Base-by-base conservation (phyloP, 2,113 vertebrate genomes). In the Bubo scandiacus region DNA sequence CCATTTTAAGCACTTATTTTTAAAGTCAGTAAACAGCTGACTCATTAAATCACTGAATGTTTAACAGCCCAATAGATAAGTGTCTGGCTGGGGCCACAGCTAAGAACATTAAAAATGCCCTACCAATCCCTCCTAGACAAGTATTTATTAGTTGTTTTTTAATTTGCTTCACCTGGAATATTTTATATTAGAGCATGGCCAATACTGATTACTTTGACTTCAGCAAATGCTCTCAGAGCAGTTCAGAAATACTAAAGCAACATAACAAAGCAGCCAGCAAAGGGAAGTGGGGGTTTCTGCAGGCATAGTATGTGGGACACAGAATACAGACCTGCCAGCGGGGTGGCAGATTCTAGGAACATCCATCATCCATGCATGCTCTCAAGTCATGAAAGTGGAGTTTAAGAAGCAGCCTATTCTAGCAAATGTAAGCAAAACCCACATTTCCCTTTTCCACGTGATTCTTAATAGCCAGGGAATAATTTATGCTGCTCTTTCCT, bases 361-460 rank as follows among this genome's bases (percentile, higher is more conserved):
- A 34, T 4, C 22, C 20, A n/a, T 12, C 61, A 73, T 15, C 22
- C 5, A 4, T 3, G 4, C 17, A 5, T 2, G 17, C 30, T 63
- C n/a, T 30, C 0, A 0, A 73, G 43, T 57, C 32, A 59, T 4
- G 14, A 7, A 68, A 68, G 25, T 1, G 9, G 42, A 71, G 18
- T 57, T 65, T 43, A 38, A 47, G 88, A 67, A 67, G 21, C 27
- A 83, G 65, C 15, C 16, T 47, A 2, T 54, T 47, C 55, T 17
- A 32, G 38, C 38, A 86, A 58, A 68, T 2, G 1, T 36, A n/a
- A 90, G 23, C 42, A 90, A 61, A 77, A 61, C 12, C 2, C 36
- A 23, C 26, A 16, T 47, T 74, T 43, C 32, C 63, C 43, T 57
- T 70, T 72, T 42, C 30, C 51, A 27, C 2, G 1, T 2, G 5